Base-by-base conservation (phyloP, 2,113 vertebrate genomes). In the Chionomys nivalis region DNA sequence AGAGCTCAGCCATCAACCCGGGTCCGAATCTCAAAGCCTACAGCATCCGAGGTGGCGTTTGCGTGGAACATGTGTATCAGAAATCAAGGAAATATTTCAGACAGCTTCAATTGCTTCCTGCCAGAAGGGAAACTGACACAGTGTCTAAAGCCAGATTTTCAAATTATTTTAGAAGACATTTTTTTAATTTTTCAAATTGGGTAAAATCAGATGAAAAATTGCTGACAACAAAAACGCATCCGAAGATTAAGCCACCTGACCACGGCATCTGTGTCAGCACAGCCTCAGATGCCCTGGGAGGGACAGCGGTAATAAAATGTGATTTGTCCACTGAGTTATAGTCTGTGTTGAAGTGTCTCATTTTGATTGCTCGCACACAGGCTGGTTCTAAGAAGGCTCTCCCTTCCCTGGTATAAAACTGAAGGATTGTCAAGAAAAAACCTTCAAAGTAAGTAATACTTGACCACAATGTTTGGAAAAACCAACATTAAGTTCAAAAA, bases 151-250 rank as follows among this genome's bases (percentile, higher is more conserved):
- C 3, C 63, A 73, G 42, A 82, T 39, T 82, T 87, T 10, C 26
- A 52, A 10, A 55, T 44, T 70, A 17, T 61, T 70, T 90, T 95
- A 90, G 24, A 63, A 72, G 19, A 76, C 39, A 49, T 72, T 58
- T 39, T 94, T 87, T 73, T n/a, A n/a, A 87, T 85, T 91, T 91
- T 81, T 65, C n/a, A 91, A 97, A 81, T 19, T 12, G n/a, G 81
- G 31, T 21, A 66, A 63, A 91, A 31, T 61, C 44, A 61, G 14
- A 19, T 87, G 49, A 86, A 49, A 28, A 61, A 39, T 17, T 66
- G 17, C 55, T 66, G 39, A 13, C n/a, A 16, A 49, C 77, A 95
- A 23, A 23, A 73, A 87, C 6, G 7, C 12, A 5, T 65, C 70
- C 70, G 9, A 14, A 90, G 72, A 47, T 66, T 87, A 55, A 73